Evolutionary conservation across 2,797 vertebrate genomes (phyloP).

Genomic region (Percopsis omiscomaycus): DNA sequence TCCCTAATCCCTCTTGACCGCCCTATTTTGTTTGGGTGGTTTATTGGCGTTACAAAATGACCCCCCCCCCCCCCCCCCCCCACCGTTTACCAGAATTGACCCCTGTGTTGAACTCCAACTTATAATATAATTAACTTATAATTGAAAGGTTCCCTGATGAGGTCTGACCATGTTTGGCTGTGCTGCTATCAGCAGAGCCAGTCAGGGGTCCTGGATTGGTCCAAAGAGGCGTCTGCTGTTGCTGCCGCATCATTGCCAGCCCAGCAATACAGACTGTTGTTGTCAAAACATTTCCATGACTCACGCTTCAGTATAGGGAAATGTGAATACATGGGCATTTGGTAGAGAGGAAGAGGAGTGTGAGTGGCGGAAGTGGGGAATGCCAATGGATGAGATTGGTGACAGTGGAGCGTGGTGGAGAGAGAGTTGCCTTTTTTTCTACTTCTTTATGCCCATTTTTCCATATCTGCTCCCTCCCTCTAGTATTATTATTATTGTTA

Average conservation of each 20-base stretch:
- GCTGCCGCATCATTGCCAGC: conserved; percentile 40
- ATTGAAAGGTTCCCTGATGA: conserved; percentile 8
- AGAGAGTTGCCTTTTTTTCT: conserved; percentile 41
- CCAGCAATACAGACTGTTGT: conserved; percentile 53
- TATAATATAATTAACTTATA: neutral
- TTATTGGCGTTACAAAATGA: conserved; percentile 1
- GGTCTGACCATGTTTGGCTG: conserved; percentile 5
- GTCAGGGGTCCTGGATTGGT: conserved; percentile 10
- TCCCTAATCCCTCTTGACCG: neutral
- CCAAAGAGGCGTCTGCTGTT: conserved; percentile 26
- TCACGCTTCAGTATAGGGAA: conserved; percentile 11
- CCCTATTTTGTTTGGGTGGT: neutral
- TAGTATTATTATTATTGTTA: conserved; percentile 56
- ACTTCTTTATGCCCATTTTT: conserved; percentile 58
- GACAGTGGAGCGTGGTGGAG: neutral
- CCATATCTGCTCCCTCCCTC: conserved; percentile 50
- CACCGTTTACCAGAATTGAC: neutral
- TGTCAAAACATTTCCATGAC: conserved; percentile 47
- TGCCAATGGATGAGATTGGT: conserved; percentile 7
- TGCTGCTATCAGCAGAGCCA: conserved; percentile 18
- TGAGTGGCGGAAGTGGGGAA: neutral
- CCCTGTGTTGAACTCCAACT: conserved; percentile 16
- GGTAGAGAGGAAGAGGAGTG: conserved; percentile 14
- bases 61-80: conserved; percentile 2
- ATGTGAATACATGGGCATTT: conserved; percentile 35